Evolutionary conservation across 1,140 invertebrate genomes (phyloP), one percentile per base, ranked within the genome.

Genomic region (Kradibia gibbosae): DNA sequence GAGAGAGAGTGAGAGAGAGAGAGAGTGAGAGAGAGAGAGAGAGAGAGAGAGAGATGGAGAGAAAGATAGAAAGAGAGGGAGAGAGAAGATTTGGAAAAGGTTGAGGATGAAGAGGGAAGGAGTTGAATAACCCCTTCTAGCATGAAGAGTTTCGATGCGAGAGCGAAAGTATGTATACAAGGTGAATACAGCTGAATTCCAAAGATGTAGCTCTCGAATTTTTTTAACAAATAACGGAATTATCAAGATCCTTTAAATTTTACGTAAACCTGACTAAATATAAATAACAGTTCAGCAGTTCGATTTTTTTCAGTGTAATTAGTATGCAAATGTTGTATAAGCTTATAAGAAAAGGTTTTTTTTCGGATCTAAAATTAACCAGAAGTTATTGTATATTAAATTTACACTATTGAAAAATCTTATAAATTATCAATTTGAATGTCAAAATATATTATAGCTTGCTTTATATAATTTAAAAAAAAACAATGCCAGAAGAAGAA

Each of bases 41-140:
- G 62, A 65, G 62, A 65, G 34, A 39, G 25, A 25, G 62, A 36
- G 20, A 34, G 22, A 39, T 20, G 39, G 15, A 67, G 62, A 67
- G 36, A 10, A 22, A 22, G 34, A n/a, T 0, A n/a, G 36, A n/a
- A 8, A 34, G 53, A 42, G 31, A 36, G 48, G 31, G 28, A 55
- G 31, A 8, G 55, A n/a, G n/a, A 31, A 17, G 45, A 48, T 7
- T 48, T 48, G 20, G 8, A 17, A 34, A 45, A 71, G 34, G 67
- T 25, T 45, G 39, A 62, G 36, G 28, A 76, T 11, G 45, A 72
- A 28, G 20, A 48, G 25, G 25, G 42, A 78, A 60, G 50, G 70
- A 70, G 60, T 78, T 78, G 62, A 78, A 78, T 57, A 50, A 70
- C 75, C 75, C 70, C 25, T 71, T 75, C 53, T 57, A 31, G 20